Evolutionary conservation across 92 coral and sea anemone genomes (phyloP), one percentile per base, ranked within the genome.

Genomic region (Scolanthus callimorphus): DNA sequence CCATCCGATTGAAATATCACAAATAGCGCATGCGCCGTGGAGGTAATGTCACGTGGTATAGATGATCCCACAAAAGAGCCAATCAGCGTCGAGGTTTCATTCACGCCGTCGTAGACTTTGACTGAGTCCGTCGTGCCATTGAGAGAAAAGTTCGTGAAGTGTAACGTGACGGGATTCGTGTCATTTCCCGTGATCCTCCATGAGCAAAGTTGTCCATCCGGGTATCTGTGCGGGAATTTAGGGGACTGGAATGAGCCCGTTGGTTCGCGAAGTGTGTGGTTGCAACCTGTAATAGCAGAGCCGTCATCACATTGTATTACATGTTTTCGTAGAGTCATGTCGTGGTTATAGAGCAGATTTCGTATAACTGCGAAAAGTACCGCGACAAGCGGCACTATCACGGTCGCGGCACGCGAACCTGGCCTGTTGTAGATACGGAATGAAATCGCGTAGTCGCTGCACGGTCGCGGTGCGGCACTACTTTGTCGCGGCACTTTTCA

Each of bases 201-300:
- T 27, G 76, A 76, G 29, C 83, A 76, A 20, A 59, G 60, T 31
- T 76, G 83, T 1, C 83, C 83, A 11, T 63, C 69, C 50, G 83
- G 77, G 59, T 68, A 76, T 8, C 49, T 20, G 4, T 41, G 12
- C 27, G 83, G 83, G 34, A 50, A 76, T 15, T 45, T 20, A 4
- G 77, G 77, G 52, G 77, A 77, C 66, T 60, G 77, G 44, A 77
- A 61, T 17, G 44, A 30, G 31, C 77, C 83, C 26, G 52, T 39
- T 19, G 71, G 51, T 27, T 51, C 39, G 12, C 50, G 52, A 20
- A 77, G 68, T 15, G 34, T 51, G 58, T 77, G 69, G 23, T 69
- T 52, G 48, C 83, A 77, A 27, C 76, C 83, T 77, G 60, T 23
- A 67, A 67, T 0, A 34, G 41, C 6, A 6, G 41, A n/a, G n/a